These are phyloP conservation scores for Elephas maximus DNA, from an alignment of 2,113 vertebrate genomes.

Conservation along the genomic window DNA sequence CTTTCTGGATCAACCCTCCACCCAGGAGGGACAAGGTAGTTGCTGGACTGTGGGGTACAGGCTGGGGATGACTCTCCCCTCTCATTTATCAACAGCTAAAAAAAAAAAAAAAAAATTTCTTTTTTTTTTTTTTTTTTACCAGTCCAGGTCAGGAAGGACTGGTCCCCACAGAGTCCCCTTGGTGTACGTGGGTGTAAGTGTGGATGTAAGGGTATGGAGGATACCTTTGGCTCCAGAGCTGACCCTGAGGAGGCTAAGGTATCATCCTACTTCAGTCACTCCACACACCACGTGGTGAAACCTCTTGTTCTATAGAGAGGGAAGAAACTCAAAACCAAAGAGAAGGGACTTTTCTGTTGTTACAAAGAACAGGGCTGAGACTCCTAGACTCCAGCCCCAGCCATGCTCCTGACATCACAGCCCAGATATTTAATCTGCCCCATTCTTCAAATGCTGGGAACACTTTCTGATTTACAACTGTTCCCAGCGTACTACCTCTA, in stretches of 20 bases:
- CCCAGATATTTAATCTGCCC: not conserved
- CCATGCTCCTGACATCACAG: not conserved
- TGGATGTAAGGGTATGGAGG: not conserved
- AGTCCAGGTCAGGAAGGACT: not conserved
- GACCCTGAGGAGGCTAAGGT: not conserved
- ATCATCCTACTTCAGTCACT: not conserved
- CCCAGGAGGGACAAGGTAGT: not conserved
- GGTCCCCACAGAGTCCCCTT: not conserved
- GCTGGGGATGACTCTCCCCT: not conserved
- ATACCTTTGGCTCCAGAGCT: not conserved
- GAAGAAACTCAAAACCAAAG: conserved; percentile 54
- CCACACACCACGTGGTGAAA: not conserved
- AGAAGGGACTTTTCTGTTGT: not conserved
- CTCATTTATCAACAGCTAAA: not conserved
- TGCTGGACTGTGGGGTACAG: not conserved
- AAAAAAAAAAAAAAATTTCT: no score
- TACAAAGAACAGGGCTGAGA: not conserved
- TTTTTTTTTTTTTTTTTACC: not conserved
- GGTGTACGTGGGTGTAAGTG: not conserved
- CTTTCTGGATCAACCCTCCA: conserved; percentile 6
- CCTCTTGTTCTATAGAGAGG: not conserved
- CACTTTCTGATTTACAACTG: not conserved
- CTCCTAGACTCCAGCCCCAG: not conserved
- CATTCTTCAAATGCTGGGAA: not conserved
- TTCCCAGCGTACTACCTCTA: not conserved